Evolutionary conservation across 53 echinoderm and acorn worm species (phyloP).

Genomic region (Paelopatides confundens): DNA sequence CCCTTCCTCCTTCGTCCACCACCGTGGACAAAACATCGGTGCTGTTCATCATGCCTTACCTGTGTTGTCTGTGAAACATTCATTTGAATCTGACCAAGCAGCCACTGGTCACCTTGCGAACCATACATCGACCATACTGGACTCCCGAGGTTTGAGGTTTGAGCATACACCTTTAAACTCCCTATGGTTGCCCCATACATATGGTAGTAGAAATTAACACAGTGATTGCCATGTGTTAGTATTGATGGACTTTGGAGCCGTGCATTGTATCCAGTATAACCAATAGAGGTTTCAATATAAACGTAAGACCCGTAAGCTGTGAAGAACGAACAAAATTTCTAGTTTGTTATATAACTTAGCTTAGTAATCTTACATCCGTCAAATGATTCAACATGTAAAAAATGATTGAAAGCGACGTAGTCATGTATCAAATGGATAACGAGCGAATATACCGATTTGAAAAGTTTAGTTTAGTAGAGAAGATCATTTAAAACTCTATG

Average conservation of each 20-base stretch:
- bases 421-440: too few species aligned
- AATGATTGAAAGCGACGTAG: too few species aligned
- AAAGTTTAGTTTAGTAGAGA: too few species aligned
- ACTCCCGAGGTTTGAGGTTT: conserved; percentile 34
- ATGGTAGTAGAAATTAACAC: conserved; percentile 74
- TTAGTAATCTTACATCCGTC: too few species aligned
- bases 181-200: conserved; percentile 70
- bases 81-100: conserved; percentile 29
- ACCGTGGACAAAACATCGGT: too few species aligned
- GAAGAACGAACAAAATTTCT: too few species aligned
- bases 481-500: too few species aligned
- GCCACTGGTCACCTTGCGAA: conserved; percentile 77
- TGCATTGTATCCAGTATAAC: conserved; percentile 58
- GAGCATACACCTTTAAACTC: conserved; percentile 39
- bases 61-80: neutral
- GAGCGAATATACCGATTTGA: too few species aligned
- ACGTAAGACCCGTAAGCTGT: conserved; percentile 64
- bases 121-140: conserved; percentile 72
- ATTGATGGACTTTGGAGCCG: conserved; percentile 66
- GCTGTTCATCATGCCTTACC: too few species aligned
- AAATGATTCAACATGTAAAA: too few species aligned
- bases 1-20: too few species aligned
- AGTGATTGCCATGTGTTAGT: conserved; percentile 44
- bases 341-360: too few species aligned
- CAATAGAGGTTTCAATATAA: conserved; percentile 70